phyloP scores from a whole-genome alignment of 2,113 vertebrate species.

The Silurus glanis region DNA sequence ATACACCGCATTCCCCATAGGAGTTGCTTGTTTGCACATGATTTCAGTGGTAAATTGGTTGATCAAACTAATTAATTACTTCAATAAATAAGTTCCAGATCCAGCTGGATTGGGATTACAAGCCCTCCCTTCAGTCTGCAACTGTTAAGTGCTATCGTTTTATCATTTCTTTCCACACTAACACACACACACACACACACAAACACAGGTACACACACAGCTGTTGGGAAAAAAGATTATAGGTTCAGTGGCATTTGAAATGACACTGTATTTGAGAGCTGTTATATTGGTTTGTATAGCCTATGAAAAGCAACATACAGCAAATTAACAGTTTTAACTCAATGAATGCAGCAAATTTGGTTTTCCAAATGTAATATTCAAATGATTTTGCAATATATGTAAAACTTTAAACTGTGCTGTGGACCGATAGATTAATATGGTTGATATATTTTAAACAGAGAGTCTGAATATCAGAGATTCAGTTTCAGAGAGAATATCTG shows the following conservation, averaged over 20 bases:
- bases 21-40: constrained; percentile 58
- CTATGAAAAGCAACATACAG: not conserved
- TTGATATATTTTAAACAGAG: not conserved
- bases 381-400: not conserved
- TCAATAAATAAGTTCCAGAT: constrained; percentile 67
- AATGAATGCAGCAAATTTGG: not conserved
- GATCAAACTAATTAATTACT: constrained; percentile 74
- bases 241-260: not conserved
- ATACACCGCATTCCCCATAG: constrained; percentile 60
- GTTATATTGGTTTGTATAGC: constrained; percentile 54
- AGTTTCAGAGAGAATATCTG: not conserved
- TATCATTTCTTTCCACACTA: constrained; percentile 14
- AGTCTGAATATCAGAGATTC: not conserved
- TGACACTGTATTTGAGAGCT: not conserved
- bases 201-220: not conserved
- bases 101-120: constrained; percentile 50
- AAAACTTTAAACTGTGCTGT: not conserved
- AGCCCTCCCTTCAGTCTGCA: constrained; percentile 16
- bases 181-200: not conserved
- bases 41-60: constrained; percentile 67
- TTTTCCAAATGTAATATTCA: not conserved
- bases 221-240: not conserved
- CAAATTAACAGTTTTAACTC: not conserved
- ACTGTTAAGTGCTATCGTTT: constrained; percentile 8
- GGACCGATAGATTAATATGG: not conserved